These are phyloP conservation scores for Talpa occidentalis DNA, from an alignment of 2,113 vertebrate species.

Conservation along the genomic window DNA sequence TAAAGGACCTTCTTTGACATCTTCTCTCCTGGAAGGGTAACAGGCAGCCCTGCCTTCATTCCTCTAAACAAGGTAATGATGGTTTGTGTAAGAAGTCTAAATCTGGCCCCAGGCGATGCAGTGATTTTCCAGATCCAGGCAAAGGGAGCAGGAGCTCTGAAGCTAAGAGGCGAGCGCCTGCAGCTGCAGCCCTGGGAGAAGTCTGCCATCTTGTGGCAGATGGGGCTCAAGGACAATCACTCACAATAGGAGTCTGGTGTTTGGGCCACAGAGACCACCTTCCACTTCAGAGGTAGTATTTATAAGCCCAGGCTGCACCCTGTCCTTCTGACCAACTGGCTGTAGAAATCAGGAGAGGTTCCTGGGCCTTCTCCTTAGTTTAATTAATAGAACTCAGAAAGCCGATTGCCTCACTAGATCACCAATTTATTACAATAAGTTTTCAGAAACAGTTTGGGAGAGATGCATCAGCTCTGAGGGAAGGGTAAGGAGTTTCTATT, in stretches of 20 bases:
- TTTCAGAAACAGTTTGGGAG: too few species aligned
- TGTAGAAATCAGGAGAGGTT: background rate
- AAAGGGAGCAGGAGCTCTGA: background rate
- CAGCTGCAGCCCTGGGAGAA: conserved; percentile 11
- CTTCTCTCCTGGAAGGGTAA: conserved; percentile 16
- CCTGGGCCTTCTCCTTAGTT: background rate
- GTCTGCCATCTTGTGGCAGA: conserved; percentile 74
- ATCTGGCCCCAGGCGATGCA: conserved; percentile 22
- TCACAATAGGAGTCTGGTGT: too few species aligned
- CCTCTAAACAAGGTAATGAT: conserved; percentile 44
- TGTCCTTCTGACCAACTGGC: background rate
- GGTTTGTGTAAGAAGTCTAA: conserved; percentile 62
- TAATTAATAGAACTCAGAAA: background rate
- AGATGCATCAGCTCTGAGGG: too few species aligned
- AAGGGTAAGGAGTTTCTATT: too few species aligned
- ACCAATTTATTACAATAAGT: background rate
- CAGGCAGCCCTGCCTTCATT: conserved; percentile 30
- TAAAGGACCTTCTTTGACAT: conserved; percentile 54
- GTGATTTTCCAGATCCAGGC: conserved; percentile 72
- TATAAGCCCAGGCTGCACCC: background rate
- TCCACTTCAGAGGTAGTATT: too few species aligned
- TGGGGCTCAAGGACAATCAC: background rate
- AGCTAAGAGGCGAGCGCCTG: fast-evolving
- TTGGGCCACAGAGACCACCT: background rate
- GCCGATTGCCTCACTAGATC: background rate